Evolutionary conservation across 2,797 vertebrate species (phyloP).

Genomic region (Falco novaeseelandiae): DNA sequence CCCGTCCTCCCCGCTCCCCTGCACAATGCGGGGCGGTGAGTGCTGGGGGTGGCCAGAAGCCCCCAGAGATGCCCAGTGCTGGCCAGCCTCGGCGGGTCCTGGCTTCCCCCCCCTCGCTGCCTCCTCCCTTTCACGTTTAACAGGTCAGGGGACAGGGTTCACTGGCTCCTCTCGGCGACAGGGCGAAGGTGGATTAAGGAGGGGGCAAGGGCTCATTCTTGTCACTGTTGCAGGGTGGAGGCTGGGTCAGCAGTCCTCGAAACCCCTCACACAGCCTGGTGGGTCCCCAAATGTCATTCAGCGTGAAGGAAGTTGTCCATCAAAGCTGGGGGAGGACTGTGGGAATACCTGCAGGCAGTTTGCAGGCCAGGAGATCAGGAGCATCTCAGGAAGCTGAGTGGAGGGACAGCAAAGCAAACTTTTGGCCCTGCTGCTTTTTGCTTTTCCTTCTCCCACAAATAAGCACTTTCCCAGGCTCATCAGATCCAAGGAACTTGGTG

Average conservation of each 20-base stretch:
- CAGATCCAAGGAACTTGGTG: background rate
- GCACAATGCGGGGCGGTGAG: background rate
- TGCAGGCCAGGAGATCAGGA: background rate
- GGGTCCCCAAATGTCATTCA: constrained; percentile 67
- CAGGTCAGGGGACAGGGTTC: constrained; percentile 64
- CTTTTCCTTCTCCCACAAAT: background rate
- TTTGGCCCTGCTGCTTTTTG: background rate
- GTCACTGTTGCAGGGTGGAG: background rate
- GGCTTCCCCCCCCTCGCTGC: background rate
- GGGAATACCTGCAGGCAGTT: constrained; percentile 3
- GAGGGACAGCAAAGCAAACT: background rate
- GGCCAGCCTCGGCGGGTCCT: background rate
- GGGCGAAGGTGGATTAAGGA: constrained; percentile 13
- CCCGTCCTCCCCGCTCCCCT: background rate
- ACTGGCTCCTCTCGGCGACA: background rate
- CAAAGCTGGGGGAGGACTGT: background rate
- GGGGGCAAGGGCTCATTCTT: constrained; percentile 56
- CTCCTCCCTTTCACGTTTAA: background rate
- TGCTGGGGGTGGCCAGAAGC: constrained; percentile 33
- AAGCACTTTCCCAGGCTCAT: rapidly evolving
- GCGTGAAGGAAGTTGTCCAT: constrained; percentile 63
- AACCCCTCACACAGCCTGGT: background rate
- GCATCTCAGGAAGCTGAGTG: rapidly evolving
- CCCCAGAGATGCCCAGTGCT: background rate
- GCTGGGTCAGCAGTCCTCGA: constrained; percentile 19